Evolutionary conservation across 1,140 invertebrate genomes (phyloP), one percentile per base, ranked within the genome.

Genomic region (Pararge aegeria): DNA sequence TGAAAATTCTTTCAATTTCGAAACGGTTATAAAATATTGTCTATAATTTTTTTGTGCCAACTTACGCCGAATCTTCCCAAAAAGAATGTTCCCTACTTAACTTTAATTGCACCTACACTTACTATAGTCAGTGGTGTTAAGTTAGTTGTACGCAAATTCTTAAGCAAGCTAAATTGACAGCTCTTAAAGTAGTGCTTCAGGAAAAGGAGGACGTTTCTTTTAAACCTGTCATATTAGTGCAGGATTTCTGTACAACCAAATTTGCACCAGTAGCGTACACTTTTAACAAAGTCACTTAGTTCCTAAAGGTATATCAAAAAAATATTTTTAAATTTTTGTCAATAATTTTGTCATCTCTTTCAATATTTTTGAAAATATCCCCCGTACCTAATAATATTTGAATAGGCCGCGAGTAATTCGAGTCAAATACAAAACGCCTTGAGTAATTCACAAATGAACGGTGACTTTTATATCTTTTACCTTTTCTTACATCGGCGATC

Each of bases 401-500:
- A 65, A 71, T 71, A 71, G 68, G 68, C 68, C 68, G 65, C 68
- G 61, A 65, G 57, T 65, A 63, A 68, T 71, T 68, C 69, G 66
- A 71, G 69, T 71, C 61, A 69, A 68, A 64, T 69, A 69, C 38
- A 66, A 69, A 70, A 69, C 55, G 38, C 55, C 54, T 61, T 55
- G 27, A 58, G 40, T 46, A 34, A 63, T 57, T 63, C 61, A 57
- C 55, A 63, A 63, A 62, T 34, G 5, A 18, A 18, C 40, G 5
- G 5, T 34, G 10, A 0, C 30, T 12, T 10, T 3, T 12, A 34
- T 12, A 34, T 10, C 12, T 34, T 34, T 34, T 12, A 3, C 7
- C n/a, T n/a, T n/a, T 12, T n/a, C 10, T 34, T 10, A 30, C 29
- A 10, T 9, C 10, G 29, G 13, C 34, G 10, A 19, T 1, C 21